phyloP scores from a whole-genome alignment of 2,113 vertebrate genomes.

The Siniperca chuatsi region DNA sequence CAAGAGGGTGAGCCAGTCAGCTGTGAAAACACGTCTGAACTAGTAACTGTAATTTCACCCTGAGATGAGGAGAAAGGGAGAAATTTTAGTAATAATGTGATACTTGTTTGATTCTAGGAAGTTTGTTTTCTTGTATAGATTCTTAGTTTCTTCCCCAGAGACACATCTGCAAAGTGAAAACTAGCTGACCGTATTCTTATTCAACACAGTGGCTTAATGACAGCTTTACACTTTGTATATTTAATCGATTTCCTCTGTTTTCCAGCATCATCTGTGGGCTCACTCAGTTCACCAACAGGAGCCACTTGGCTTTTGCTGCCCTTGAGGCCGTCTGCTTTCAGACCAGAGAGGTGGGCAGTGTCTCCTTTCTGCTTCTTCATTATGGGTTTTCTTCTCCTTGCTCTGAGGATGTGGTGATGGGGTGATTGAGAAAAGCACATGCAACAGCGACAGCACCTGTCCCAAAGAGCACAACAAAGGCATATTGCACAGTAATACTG shows the following conservation, averaged over 20 bases:
- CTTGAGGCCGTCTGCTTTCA: slow-evolving; percentile 98
- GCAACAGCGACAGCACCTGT: background rate
- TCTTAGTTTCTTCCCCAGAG: background rate
- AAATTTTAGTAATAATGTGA: background rate
- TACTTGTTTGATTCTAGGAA: background rate
- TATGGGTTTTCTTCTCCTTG: background rate
- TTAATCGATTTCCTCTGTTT: background rate
- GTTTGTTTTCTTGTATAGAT: background rate
- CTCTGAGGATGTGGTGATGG: background rate
- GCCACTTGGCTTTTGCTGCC: slow-evolving; percentile 97
- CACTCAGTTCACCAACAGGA: slow-evolving; percentile 98
- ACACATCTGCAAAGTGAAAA: background rate
- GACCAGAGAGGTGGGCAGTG: slow-evolving; percentile 92
- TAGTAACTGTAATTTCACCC: background rate
- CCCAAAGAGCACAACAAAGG: too few relatives aligned
- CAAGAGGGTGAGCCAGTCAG: slow-evolving; percentile 90
- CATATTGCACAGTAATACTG: too few relatives aligned
- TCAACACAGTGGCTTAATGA: background rate
- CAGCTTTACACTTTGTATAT: background rate
- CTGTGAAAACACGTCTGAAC: background rate
- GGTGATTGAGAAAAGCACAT: background rate
- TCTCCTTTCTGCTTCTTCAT: background rate
- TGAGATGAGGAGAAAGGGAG: background rate
- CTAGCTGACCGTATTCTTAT: background rate
- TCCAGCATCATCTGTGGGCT: slow-evolving; percentile 97